Base-by-base conservation (phyloP, 2,797 vertebrate genomes). In the Cirrhinus mrigala region DNA sequence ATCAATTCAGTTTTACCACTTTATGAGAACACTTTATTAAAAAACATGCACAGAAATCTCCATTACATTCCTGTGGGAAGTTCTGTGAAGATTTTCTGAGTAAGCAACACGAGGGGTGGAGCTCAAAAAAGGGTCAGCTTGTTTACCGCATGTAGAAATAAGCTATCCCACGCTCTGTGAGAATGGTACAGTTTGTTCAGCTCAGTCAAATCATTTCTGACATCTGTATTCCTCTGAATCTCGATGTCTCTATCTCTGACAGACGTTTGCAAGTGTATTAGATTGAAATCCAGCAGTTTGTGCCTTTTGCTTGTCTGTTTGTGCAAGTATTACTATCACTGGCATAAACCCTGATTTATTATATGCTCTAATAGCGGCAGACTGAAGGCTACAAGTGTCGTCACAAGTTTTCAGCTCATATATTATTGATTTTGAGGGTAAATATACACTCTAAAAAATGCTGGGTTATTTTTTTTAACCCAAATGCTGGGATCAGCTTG, bases 171-270 rank as follows among this genome's bases (percentile, higher is more conserved):
- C 14, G 24, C 54, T 62, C 40, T 15, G 40, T 18, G 40, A 52
- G 22, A 71, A 71, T 5, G 22, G 69, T 24, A 71, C 40, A 62
- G 15, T 46, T 40, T 79, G 15, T 11, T 46, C 15, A 62, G 44
- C 76, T 79, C 54, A 60, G 56, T 78, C 15, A 1, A 75, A 83
- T 40, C 22, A 5, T 40, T 74, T 64, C 37, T 75, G 58, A 75
- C 81, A 64, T 83, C 56, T 83, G 56, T 37, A 75, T 60, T 75
- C 56, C 44, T 24, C 8, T 75, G 22, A 75, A 83, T 37, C 71
- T 50, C 4, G 16, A 46, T 58, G 15, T 82, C 37, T 74, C 9
- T 74, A 62, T 62, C 69, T 74, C 50, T 82, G 69, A 82, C 40
- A 62, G 20, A 75, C 0, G 44, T 52, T 46, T 24, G 22, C 22